Evolutionary conservation across 92 coral and sea anemone genomes (phyloP).

Genomic region (Actinernus sp.): DNA sequence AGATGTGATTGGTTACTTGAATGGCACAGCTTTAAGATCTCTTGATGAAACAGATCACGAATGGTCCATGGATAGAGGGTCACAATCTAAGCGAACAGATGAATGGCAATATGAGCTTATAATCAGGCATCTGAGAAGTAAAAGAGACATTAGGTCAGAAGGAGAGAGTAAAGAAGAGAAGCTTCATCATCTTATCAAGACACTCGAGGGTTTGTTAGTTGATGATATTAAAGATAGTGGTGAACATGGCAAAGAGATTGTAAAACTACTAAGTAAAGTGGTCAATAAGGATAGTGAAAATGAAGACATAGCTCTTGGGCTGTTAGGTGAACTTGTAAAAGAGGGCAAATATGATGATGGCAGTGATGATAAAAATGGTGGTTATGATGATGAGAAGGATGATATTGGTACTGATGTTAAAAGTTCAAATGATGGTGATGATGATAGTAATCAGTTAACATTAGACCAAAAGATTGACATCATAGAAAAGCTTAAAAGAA

Average conservation of each 20-base stretch:
- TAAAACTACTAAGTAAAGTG: not conserved
- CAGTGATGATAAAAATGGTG: not conserved
- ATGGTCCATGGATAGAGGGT: too few relatives aligned
- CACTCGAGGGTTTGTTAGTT: too few relatives aligned
- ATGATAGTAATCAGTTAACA: not conserved
- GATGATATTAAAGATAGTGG: too few relatives aligned
- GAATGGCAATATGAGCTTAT: too few relatives aligned
- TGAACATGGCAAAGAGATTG: too few relatives aligned
- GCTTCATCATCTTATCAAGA: too few relatives aligned
- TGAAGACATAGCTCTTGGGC: too few relatives aligned
- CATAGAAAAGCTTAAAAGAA: constrained; percentile 8
- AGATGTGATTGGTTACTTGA: constrained; percentile 25
- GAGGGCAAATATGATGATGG: not conserved
- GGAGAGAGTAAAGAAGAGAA: not conserved
- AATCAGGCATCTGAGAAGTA: constrained; percentile 13
- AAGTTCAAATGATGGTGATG: not conserved
- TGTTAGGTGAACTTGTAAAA: not conserved
- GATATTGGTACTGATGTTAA: constrained; percentile 1
- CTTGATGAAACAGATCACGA: not conserved
- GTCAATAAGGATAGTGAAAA: not conserved
- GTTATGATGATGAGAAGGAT: not conserved
- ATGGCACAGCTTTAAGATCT: not conserved
- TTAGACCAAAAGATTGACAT: constrained; percentile 3
- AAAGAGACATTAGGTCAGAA: not conserved
- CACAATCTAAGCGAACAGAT: too few relatives aligned